Base-by-base conservation (phyloP, 2,113 vertebrate species). In the Pseudolaguvia tuberculata region DNA sequence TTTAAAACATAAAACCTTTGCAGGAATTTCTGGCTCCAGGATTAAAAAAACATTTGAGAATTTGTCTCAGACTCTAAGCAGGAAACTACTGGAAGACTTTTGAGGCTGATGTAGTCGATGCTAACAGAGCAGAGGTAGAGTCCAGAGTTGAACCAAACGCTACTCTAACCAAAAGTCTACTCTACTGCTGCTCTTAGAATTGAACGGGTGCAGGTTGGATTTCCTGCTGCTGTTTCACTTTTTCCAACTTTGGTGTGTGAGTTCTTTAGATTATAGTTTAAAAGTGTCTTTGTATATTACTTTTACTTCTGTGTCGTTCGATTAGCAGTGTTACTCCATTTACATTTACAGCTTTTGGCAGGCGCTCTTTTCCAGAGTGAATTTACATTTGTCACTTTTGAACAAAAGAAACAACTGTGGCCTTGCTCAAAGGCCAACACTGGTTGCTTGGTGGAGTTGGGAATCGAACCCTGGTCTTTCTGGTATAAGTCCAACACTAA, bases 121-220 rank as follows among this genome's bases (percentile, higher is more conserved):
- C 25, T 27, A 67, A 67, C 15, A 67, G 45, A 29, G 23, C 48
- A 23, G 23, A 67, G 45, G 63, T 45, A 67, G 45, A 50, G 23
- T 4, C 14, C 27, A 18, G 23, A 27, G 39, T 47, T 65, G 47
- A 65, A 47, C 15, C 15, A 10, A 47, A 65, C 62, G 25, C 62
- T 35, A 35, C n/a, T n/a, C n/a, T n/a, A n/a, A n/a, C n/a, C n/a
- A 1, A 2, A 35, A 17, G 63, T 67, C 63, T 50, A 15, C 14
- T 12, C 13, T 48, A 66, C 18, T 66, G 23, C 63, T 48, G 45
- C 20, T 67, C 45, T 67, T 29, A 50, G 23, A 50, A 67, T 50
- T 67, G 9, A 67, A 48, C 45, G 25, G 63, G 50, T 47, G 25
- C 62, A 11, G 14, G 13, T 66, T 47, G 1, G 21, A 25, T 7